Conservation (phyloP, 2,113 vertebrate species). For the Capricornis sumatraensis region DNA sequence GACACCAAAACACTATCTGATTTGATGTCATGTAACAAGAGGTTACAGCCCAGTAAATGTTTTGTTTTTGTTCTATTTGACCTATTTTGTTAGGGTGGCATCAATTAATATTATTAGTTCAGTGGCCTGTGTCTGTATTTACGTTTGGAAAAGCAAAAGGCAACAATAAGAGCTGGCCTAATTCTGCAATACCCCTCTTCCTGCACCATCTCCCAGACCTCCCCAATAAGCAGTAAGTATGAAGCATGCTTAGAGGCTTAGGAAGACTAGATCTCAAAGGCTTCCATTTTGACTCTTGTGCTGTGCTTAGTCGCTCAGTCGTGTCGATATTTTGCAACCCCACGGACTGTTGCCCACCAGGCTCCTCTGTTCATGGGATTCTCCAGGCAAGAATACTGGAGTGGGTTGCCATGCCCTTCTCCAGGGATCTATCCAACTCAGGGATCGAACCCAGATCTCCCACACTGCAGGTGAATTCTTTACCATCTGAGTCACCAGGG, state of each 20-base stretch:
- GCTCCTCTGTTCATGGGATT: background rate
- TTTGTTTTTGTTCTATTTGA: slow-evolving; percentile 55
- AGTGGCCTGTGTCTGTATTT: slow-evolving; percentile 25
- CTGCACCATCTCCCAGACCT: background rate
- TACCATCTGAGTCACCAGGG: background rate
- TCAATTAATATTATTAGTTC: slow-evolving; percentile 46
- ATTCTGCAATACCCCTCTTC: background rate
- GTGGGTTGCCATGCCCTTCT: background rate
- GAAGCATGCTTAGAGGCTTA: background rate
- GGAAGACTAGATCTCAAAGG: background rate
- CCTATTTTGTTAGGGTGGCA: slow-evolving; percentile 43
- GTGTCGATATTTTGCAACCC: background rate
- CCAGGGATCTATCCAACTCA: background rate
- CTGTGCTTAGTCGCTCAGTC: background rate
- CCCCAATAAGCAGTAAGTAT: background rate
- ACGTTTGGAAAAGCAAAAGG: slow-evolving; percentile 45
- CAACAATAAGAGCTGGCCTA: background rate
- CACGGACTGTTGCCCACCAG: background rate
- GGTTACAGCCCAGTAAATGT: background rate
- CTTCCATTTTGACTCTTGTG: background rate
- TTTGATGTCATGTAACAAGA: slow-evolving; percentile 28
- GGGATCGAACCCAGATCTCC: background rate
- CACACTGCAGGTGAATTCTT: background rate
- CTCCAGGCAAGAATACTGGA: background rate
- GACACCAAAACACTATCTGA: slow-evolving; percentile 27